Percentiles rank a stretch among this genome's conserved stretches.
These are phyloP conservation scores for Apteryx owenii DNA, from an alignment of 2,113 vertebrate species.

Conservation along the genomic window DNA sequence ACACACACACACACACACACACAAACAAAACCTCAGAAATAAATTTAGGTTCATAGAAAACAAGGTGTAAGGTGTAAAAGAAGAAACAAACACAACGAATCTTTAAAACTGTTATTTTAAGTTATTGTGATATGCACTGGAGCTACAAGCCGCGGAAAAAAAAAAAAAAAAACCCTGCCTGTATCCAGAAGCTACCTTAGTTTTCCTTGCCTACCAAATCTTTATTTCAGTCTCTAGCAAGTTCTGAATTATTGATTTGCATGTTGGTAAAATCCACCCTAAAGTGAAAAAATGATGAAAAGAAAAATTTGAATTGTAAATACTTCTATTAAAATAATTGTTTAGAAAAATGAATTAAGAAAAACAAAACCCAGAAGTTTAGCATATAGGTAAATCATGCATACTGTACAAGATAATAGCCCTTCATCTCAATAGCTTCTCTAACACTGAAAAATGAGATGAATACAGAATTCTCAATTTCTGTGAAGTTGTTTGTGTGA, in stretches of 20 bases:
- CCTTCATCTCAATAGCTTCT: background rate
- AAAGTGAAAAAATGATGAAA: conserved; percentile 41
- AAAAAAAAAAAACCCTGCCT: background rate
- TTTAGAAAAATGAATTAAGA: conserved; percentile 4
- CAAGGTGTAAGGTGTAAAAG: background rate
- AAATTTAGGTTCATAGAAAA: background rate
- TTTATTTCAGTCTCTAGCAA: conserved; percentile 12
- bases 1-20: background rate
- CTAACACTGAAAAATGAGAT: background rate
- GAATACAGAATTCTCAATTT: background rate
- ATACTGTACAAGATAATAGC: background rate
- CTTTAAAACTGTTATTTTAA: background rate
- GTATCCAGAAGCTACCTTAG: background rate
- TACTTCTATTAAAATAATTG: conserved; percentile 46
- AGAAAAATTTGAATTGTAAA: conserved; percentile 48
- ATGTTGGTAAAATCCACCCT: conserved; percentile 36
- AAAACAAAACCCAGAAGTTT: background rate
- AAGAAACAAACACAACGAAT: background rate
- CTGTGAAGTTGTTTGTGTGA: background rate
- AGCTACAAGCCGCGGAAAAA: background rate
- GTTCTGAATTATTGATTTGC: conserved; percentile 59
- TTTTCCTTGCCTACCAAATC: conserved; percentile 27
- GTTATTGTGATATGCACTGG: background rate
- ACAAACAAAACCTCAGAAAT: background rate
- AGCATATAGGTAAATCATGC: background rate